These are phyloP conservation scores for Penaeus vannamei DNA, from an alignment of 1,140 invertebrate species.

Conservation along the genomic window DNA sequence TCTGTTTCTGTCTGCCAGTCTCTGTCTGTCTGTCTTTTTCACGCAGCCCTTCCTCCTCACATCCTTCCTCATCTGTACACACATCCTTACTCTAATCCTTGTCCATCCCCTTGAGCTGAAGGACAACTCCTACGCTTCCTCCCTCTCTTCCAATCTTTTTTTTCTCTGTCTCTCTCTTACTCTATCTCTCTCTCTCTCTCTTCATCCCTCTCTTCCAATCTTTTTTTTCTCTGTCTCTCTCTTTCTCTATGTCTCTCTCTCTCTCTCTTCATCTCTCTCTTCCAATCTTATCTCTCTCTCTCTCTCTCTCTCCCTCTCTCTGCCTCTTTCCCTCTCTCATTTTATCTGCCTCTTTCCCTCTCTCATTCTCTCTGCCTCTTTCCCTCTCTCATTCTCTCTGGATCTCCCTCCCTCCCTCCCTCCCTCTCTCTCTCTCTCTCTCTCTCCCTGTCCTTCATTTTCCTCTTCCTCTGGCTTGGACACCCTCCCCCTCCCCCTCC, in stretches of 20 bases:
- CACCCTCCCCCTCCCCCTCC: too few relatives aligned
- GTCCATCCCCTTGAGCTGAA: neutral
- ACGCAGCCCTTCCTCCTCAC: neutral
- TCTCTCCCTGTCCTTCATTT: neutral
- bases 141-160: neutral
- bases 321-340: too few relatives aligned
- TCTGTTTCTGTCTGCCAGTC: too few relatives aligned
- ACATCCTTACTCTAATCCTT: neutral
- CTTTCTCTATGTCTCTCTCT: constrained; percentile 45
- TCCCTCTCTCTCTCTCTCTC: constrained; percentile 45
- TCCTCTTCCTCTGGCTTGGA: too few relatives aligned
- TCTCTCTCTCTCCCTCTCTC: neutral
- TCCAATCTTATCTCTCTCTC: neutral
- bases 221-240: constrained; percentile 52
- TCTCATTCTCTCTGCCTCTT: constrained; percentile 16
- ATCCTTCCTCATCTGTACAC: neutral
- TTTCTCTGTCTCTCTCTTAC: neutral
- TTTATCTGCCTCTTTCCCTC: neutral
- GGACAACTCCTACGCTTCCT: neutral
- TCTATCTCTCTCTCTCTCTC: constrained; percentile 17
- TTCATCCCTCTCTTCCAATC: constrained; percentile 41
- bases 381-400: too few relatives aligned
- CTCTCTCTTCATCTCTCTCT: neutral
- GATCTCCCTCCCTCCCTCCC: constrained; percentile 46
- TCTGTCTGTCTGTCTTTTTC: too few relatives aligned